Evolutionary conservation across 2,797 vertebrate species (phyloP), one percentile per base, ranked within the genome.

Genomic region (Cichlasoma orientale): DNA sequence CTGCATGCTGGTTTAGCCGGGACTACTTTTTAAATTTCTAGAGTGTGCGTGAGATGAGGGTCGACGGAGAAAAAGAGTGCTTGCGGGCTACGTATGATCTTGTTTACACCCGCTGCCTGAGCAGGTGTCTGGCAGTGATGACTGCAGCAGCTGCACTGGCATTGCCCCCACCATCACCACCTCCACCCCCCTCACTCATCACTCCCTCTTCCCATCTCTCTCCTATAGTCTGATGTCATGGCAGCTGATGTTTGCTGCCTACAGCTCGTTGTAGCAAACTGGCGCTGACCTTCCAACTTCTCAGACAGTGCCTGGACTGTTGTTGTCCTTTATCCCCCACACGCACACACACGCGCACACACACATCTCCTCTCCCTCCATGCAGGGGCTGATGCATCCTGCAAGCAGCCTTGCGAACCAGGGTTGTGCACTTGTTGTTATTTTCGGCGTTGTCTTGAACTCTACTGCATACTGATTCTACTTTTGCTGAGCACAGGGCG

Each of bases 221-320:
- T 78, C 78, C 29, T 74, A 29, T 86, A 79, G 92, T 95, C 89
- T 95, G 93, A 94, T 93, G 89, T 93, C 89, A 82, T 89, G 72
- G 80, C 87, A 85, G 86, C 11, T 75, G 89, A 90, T 93, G 75
- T 50, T 57, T 70, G 41, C 36, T 69, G 53, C 75, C 31, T 73
- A 38, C 72, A 36, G 71, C 72, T 86, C 19, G 52, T 81, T 74
- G 83, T 61, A 61, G 58, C 82, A 87, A 86, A 87, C 83, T 81
- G 53, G 41, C 56, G 80, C 80, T 79, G 77, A 85, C 56, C 4
- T 56, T 83, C 75, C 50, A 91, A 91, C 91, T 92, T 93, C 82
- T 52, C 56, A 81, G 74, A 79, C 82, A 82, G 82, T 68, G 80
- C 33, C 74, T 27, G 82, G 80, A 68, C 70, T 82, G 57, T 80